Evolutionary conservation across 2,797 vertebrate genomes (phyloP).

Genomic region (Tolypeutes matacus): DNA sequence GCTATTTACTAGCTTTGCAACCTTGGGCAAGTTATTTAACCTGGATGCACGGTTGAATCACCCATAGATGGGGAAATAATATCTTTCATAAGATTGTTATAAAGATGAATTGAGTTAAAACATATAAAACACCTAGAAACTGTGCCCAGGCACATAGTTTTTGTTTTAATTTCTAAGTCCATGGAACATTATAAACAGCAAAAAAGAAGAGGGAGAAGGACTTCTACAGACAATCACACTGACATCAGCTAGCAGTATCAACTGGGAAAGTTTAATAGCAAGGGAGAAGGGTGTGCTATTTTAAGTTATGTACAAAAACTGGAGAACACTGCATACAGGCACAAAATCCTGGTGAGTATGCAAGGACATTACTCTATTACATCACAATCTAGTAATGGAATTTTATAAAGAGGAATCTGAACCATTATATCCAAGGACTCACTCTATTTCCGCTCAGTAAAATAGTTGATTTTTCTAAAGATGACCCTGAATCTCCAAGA

Average conservation of each 20-base stretch:
- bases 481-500: constrained; percentile 11
- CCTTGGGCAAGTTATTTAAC: constrained; percentile 36
- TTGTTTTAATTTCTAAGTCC: constrained; percentile 54
- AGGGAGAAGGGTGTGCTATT: background rate
- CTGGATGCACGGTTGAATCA: background rate
- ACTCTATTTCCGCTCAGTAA: constrained; percentile 23
- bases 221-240: background rate
- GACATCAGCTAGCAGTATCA: background rate
- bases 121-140: background rate
- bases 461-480: constrained; percentile 2
- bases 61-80: background rate
- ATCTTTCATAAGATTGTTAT: background rate
- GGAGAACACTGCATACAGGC: background rate
- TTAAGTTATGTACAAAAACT: constrained; percentile 13
- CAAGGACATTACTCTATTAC: background rate
- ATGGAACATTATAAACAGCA: constrained; percentile 37
- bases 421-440: background rate
- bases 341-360: background rate
- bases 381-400: background rate
- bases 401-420: background rate
- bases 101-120: constrained; percentile 38
- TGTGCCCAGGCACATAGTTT: background rate
- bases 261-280: background rate
- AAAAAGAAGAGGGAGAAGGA: background rate
- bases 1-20: background rate